These are phyloP conservation scores for Catharus fuscescens DNA, from an alignment of 2,113 vertebrate genomes.

Conservation along the genomic window DNA sequence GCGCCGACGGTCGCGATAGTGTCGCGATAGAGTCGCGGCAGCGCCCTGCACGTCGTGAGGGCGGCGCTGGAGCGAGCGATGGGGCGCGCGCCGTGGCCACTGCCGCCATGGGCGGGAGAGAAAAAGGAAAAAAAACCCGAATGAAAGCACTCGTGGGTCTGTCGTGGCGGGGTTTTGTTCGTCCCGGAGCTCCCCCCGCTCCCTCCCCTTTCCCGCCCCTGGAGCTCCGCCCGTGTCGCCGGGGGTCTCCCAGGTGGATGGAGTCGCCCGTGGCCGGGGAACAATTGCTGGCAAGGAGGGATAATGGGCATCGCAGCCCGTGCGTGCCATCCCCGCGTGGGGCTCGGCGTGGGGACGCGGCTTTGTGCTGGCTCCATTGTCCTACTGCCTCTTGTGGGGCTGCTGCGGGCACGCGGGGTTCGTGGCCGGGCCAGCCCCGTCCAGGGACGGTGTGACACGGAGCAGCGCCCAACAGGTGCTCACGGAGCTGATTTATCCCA, in stretches of 20 bases:
- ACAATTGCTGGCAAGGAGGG: fast-evolving
- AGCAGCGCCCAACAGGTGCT: not conserved
- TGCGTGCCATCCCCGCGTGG: not conserved
- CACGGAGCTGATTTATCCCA: not conserved
- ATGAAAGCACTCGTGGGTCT: not conserved
- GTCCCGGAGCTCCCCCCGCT: not conserved
- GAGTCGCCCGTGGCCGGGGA: not conserved
- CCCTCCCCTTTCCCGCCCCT: not conserved
- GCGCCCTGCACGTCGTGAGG: not conserved
- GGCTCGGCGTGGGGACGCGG: not conserved
- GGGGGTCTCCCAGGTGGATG: not conserved
- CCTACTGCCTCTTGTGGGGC: not conserved
- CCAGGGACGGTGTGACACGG: not conserved
- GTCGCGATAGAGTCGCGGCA: not conserved
- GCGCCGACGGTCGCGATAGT: not conserved
- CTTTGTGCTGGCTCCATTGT: not conserved
- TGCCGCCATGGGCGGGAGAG: not conserved
- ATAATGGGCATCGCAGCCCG: not conserved
- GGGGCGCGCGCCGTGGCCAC: not conserved
- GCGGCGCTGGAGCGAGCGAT: not conserved
- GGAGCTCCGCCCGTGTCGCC: not conserved
- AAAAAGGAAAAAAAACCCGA: not conserved
- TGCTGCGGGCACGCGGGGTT: not conserved
- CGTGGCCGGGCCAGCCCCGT: not conserved
- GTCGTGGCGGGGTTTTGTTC: not conserved